These are phyloP conservation scores for Drosophila saltans DNA, from an alignment of 1,140 invertebrate genomes.

Conservation along the genomic window DNA sequence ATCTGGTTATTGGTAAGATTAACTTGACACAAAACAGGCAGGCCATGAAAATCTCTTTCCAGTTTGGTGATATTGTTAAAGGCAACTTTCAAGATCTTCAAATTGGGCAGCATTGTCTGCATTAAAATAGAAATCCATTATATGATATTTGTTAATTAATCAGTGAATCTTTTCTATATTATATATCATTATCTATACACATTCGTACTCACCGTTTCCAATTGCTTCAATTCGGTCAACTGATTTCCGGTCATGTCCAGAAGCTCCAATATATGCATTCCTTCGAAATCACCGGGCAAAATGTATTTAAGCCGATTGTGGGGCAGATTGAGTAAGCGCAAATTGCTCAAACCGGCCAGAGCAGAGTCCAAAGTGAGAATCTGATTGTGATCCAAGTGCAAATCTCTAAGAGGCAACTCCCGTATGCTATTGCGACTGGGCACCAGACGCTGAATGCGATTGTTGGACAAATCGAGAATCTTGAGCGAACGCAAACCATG, in stretches of 20 bases:
- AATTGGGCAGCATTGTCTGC: conserved; percentile 89
- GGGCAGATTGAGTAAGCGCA: conserved; percentile 89
- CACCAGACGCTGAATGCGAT: conserved; percentile 87
- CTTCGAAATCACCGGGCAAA: conserved; percentile 89
- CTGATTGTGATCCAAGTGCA: conserved; percentile 89
- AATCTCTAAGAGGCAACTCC: conserved; percentile 88
- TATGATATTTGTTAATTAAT: too few species aligned
- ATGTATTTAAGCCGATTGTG: conserved; percentile 89
- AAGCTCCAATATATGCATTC: conserved; percentile 87
- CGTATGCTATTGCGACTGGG: conserved; percentile 90
- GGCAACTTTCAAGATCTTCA: conserved; percentile 89
- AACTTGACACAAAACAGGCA: conserved; percentile 90
- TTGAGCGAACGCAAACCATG: conserved; percentile 87
- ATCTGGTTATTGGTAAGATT: conserved; percentile 91
- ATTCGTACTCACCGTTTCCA: conserved; percentile 87
- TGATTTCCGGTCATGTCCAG: conserved; percentile 91
- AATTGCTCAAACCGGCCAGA: conserved; percentile 88
- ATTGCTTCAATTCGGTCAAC: conserved; percentile 89
- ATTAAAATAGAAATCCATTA: too few species aligned
- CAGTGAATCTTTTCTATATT: too few species aligned
- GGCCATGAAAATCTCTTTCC: conserved; percentile 90
- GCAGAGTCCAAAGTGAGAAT: conserved; percentile 88
- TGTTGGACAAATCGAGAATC: conserved; percentile 89
- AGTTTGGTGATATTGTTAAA: conserved; percentile 89
- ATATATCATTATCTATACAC: too few species aligned